phyloP scores from a whole-genome alignment of 2,888 invertebrate species.

The Ypsolopha sequella region DNA sequence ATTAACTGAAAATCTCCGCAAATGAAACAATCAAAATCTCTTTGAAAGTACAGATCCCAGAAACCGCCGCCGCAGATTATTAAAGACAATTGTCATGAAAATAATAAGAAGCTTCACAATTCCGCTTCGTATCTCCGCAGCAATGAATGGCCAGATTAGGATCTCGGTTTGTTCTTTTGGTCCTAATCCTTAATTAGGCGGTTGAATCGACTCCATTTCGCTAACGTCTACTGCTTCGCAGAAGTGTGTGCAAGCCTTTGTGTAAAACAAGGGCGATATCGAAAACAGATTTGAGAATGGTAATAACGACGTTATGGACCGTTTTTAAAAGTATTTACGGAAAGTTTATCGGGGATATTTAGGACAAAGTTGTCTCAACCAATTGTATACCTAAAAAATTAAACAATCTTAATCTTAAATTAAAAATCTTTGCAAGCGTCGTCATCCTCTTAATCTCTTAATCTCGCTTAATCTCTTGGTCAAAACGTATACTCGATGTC shows the following conservation, averaged over 20 bases:
- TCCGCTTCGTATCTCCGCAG: conserved; percentile 10
- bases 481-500: no score
- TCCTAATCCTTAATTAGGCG: conserved; percentile 38
- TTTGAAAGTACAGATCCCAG: background rate
- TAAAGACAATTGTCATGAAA: conserved; percentile 24
- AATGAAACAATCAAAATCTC: background rate
- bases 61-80: conserved; percentile 20
- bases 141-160: conserved; percentile 26
- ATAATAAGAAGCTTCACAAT: conserved; percentile 15
- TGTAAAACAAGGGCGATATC: background rate
- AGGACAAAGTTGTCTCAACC: no score
- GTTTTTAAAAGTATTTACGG: no score
- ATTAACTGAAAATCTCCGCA: background rate
- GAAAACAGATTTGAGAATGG: background rate
- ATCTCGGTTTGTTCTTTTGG: conserved; percentile 37
- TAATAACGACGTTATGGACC: background rate
- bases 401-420: no score
- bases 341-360: no score
- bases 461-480: no score
- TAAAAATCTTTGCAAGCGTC: no score
- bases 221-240: background rate
- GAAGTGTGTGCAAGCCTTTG: background rate
- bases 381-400: no score
- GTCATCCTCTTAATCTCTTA: no score
- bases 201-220: conserved; percentile 20